Percentiles rank a stretch among this genome's conserved stretches.
These are phyloP conservation scores for Mongoloraphidia duomilia DNA, from an alignment of 2,888 invertebrate genomes.

Conservation along the genomic window DNA sequence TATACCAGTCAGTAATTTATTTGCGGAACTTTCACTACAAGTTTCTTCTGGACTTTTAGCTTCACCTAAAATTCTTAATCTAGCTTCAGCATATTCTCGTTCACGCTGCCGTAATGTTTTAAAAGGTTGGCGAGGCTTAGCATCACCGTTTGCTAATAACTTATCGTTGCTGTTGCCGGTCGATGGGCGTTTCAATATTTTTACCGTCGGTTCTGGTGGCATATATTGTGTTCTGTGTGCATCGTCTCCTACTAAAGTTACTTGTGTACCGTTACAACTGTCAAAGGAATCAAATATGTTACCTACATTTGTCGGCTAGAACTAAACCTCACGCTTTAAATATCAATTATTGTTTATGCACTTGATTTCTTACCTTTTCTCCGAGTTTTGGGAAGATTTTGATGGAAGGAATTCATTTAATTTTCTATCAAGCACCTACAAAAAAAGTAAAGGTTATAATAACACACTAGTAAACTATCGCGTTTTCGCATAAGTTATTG, in stretches of 20 bases:
- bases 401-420: conserved; percentile 28
- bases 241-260: conserved; percentile 61
- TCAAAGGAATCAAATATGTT: conserved; percentile 10
- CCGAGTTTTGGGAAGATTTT: conserved; percentile 22
- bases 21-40: conserved; percentile 29
- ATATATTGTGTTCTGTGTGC: conserved; percentile 66
- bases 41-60: conserved; percentile 65
- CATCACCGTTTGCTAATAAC: conserved; percentile 41
- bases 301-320: conserved; percentile 5
- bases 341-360: conserved; percentile 5
- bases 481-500: neutral
- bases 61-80: conserved; percentile 79
- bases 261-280: conserved; percentile 35
- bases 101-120: conserved; percentile 80
- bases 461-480: conserved; percentile 4
- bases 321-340: neutral
- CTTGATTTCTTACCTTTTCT: conserved; percentile 21
- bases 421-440: conserved; percentile 32
- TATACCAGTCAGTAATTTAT: conserved; percentile 2
- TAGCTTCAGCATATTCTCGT: conserved; percentile 86
- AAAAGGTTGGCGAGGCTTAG: conserved; percentile 57
- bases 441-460: conserved; percentile 17
- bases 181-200: conserved; percentile 65
- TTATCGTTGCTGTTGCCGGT: conserved; percentile 22
- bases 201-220: conserved; percentile 67